Percentiles rank a stretch among this genome's conserved stretches.
Conservation (phyloP, 2,888 invertebrate species). For the Parnassius glacialis region DNA sequence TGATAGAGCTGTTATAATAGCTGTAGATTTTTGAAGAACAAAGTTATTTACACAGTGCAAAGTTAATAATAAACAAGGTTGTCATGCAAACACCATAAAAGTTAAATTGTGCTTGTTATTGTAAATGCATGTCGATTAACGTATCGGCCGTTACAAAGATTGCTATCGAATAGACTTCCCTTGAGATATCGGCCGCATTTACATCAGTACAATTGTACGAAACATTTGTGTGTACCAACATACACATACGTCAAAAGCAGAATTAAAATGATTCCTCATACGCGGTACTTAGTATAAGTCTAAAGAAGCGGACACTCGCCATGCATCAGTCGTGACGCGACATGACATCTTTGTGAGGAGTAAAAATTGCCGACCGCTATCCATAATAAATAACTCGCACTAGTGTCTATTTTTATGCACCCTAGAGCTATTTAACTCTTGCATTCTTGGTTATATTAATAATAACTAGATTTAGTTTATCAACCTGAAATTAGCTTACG, state of each 20-base stretch:
- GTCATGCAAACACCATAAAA: too few relatives aligned
- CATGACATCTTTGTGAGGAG: conserved; percentile 49
- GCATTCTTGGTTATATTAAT: conserved; percentile 21
- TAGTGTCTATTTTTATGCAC: conserved; percentile 35
- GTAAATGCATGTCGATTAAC: neutral
- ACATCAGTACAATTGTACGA: conserved; percentile 24
- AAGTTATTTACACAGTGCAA: too few relatives aligned
- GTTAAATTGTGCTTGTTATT: too few relatives aligned
- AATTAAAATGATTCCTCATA: conserved; percentile 52
- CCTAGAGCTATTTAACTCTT: conserved; percentile 32
- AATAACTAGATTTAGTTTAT: conserved; percentile 7
- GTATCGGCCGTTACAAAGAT: neutral
- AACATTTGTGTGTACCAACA: conserved; percentile 28
- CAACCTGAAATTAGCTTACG: neutral
- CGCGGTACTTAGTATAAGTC: conserved; percentile 63
- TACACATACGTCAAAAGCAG: conserved; percentile 43
- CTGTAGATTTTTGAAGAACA: too few relatives aligned
- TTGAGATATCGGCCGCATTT: conserved; percentile 24
- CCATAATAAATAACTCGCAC: conserved; percentile 34
- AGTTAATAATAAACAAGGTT: too few relatives aligned
- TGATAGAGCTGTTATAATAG: too few relatives aligned
- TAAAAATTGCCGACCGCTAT: conserved; percentile 54
- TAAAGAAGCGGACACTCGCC: conserved; percentile 54
- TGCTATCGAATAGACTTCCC: conserved; percentile 4
- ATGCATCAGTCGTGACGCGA: conserved; percentile 57